Base-by-base conservation (phyloP, 2,113 vertebrate species). In the Sylvia atricapilla region DNA sequence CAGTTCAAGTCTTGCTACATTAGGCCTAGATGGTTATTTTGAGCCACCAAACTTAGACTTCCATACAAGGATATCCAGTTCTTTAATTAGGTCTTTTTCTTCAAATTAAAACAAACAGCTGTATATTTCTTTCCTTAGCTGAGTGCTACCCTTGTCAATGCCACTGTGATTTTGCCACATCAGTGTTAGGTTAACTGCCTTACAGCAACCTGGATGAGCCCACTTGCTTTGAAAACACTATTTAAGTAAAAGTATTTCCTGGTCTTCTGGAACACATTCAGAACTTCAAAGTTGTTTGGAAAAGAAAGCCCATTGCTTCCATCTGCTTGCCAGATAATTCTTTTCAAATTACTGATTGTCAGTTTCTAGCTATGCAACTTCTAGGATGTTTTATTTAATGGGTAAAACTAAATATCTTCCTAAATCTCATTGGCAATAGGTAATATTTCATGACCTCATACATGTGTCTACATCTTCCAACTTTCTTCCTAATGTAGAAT, bases 291-390 rank as follows among this genome's bases (percentile, higher is more conserved):
- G 43, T 17, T 89, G 69, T 63, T 90, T 74, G 60, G 79, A 60
- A 86, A 86, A 80, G 64, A 89, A 87, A 93, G 60, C 52, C 56
- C 72, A 10, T 47, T 78, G 85, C 76, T 91, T 95, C 90, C 83
- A 83, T 93, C 90, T 84, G 82, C 82, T 94, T 93, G 63, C 68
- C 90, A 90, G 90, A 55, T 63, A 80, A 78, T 91, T 94, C 64
- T 87, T 92, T 88, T 84, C 68, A 86, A 67, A 73, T 83, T 67
- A 90, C 80, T 76, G 79, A 93, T 84, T 92, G 78, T 89, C 81
- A 79, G 62, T 93, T 96, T 97, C 85, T 93, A 96, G 93, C 94
- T 97, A 96, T 95, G 93, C 93, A 96, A 94, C 76, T 94, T 94
- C 46, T 84, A 81, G 64, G 76, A 68, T 84, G 68, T 90, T 95